Conservation (phyloP, 2,113 vertebrate genomes). For the Zingel zingel region DNA sequence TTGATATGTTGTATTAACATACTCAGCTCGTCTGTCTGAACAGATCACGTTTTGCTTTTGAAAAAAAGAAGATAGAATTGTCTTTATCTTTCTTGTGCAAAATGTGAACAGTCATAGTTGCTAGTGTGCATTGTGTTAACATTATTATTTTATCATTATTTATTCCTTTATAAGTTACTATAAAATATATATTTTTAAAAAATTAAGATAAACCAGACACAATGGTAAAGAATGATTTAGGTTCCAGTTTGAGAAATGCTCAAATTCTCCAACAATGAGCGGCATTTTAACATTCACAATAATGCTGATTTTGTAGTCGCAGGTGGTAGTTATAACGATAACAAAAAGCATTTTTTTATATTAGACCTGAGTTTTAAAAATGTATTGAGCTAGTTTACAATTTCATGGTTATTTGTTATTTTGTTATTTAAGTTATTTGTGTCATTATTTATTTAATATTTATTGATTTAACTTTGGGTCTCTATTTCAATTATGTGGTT, state of each 20-base stretch:
- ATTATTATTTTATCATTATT: not conserved
- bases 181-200: not conserved
- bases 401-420: no score
- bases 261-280: no score
- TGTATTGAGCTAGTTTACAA: no score
- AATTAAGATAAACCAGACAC: not conserved
- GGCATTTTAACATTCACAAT: no score
- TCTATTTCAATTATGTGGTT: not conserved
- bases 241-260: no score
- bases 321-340: no score
- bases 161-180: not conserved
- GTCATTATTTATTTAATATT: not conserved
- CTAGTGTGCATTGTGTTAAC: not conserved
- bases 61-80: not conserved
- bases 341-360: no score
- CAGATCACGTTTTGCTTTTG: no score
- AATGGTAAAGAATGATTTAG: not conserved
- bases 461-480: not conserved
- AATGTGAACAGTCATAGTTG: not conserved
- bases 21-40: not conserved
- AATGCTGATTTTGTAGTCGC: no score
- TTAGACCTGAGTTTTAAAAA: no score
- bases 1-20: not conserved
- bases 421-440: no score
- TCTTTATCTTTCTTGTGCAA: not conserved